Evolutionary conservation across 2,888 invertebrate genomes (phyloP).

Genomic region (Chironomus tentans): DNA sequence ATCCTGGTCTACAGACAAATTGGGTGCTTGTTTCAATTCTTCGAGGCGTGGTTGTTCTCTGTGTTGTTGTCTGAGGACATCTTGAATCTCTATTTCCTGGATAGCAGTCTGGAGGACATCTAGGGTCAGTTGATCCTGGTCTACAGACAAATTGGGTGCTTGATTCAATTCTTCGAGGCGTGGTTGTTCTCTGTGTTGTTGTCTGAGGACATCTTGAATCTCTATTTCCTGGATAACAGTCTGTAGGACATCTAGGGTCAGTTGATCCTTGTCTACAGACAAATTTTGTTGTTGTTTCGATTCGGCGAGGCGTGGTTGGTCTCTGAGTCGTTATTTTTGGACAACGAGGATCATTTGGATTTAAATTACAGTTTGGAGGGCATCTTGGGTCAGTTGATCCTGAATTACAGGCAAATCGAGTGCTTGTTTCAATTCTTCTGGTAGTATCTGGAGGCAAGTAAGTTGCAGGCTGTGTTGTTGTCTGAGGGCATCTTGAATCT

Average conservation of each 20-base stretch:
- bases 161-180: not conserved
- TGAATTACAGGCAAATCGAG: conserved; percentile 25
- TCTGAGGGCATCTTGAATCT: conserved; percentile 38
- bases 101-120: conserved; percentile 33
- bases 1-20: conserved; percentile 34
- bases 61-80: conserved; percentile 33
- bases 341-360: conserved; percentile 23
- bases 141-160: conserved; percentile 29
- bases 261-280: conserved; percentile 29
- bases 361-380: conserved; percentile 31
- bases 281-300: conserved; percentile 32
- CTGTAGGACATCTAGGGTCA: conserved; percentile 17
- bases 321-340: conserved; percentile 30
- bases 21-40: conserved; percentile 32
- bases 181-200: conserved; percentile 3
- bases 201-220: conserved; percentile 35
- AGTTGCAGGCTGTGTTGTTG: conserved; percentile 27
- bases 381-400: conserved; percentile 27
- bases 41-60: conserved; percentile 29
- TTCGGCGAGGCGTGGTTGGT: conserved; percentile 27
- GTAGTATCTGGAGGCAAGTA: not conserved
- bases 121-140: conserved; percentile 32
- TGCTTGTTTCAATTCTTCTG: not conserved
- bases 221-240: conserved; percentile 33
- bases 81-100: conserved; percentile 34